A percentile compares a stretch with the other conserved stretches of the same genome.
These are phyloP conservation scores for Indicator indicator DNA, from an alignment of 2,113 vertebrate species.

Conservation along the genomic window DNA sequence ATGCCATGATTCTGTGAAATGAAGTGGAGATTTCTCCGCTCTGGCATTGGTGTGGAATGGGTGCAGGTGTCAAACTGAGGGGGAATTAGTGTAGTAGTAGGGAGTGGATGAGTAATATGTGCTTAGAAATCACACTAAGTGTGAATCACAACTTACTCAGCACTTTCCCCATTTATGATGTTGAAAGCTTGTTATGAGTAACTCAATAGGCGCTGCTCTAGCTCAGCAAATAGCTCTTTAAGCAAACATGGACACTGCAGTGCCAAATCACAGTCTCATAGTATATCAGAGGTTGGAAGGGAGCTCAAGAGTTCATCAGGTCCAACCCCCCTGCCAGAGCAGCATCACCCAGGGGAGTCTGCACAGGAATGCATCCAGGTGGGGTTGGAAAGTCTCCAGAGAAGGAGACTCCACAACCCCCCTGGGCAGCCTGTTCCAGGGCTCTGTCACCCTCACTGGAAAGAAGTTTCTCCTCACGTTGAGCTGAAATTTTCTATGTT, in stretches of 20 bases:
- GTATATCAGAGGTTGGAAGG: no score
- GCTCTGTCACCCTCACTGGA: no score
- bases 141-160: conserved; percentile 72
- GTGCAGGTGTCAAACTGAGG: conserved; percentile 27
- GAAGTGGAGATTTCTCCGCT: conserved; percentile 15
- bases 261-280: background rate
- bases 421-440: no score
- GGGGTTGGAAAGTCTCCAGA: no score
- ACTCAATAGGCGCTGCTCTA: conserved; percentile 62
- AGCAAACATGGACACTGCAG: conserved; percentile 33
- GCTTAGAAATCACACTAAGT: conserved; percentile 62
- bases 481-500: no score
- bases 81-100: background rate
- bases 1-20: no score
- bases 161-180: conserved; percentile 69
- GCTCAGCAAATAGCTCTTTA: conserved; percentile 50
- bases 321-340: no score
- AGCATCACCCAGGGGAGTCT: no score
- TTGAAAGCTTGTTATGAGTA: conserved; percentile 63
- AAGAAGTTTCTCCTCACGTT: no score
- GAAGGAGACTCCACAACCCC: no score
- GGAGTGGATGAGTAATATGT: conserved; percentile 59
- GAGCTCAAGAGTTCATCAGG: no score
- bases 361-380: no score
- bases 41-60: background rate